Conservation (phyloP, 1,140 invertebrate species). For the Telenomus remus region DNA sequence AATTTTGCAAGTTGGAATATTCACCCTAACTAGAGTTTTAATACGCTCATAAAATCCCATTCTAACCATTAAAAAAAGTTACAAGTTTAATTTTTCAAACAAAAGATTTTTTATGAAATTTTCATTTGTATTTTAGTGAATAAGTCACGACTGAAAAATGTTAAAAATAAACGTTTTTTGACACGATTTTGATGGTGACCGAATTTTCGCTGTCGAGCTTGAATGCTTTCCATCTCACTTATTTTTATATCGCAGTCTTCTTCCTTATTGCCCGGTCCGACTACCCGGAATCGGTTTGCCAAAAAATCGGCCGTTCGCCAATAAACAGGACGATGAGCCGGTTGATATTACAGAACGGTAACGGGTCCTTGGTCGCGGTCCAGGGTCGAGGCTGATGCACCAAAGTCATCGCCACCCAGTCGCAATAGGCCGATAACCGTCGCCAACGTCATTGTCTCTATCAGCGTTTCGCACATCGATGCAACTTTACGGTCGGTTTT, state of each 20-base stretch:
- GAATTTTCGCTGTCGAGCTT: conserved; percentile 9
- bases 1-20: too few species aligned
- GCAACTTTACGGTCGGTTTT: conserved; percentile 16
- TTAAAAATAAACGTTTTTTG: too few species aligned
- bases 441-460: conserved; percentile 41
- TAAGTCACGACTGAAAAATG: too few species aligned
- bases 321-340: conserved; percentile 56
- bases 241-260: conserved; percentile 35
- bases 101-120: too few species aligned
- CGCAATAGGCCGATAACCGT: conserved; percentile 35
- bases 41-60: too few species aligned
- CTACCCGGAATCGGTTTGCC: conserved; percentile 23
- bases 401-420: conserved; percentile 28
- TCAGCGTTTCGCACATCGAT: conserved; percentile 22
- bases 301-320: conserved; percentile 44
- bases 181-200: conserved; percentile 1
- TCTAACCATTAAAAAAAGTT: too few species aligned
- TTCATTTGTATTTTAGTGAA: too few species aligned
- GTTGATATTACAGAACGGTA: conserved; percentile 45
- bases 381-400: neutral
- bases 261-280: conserved; percentile 45
- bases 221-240: conserved; percentile 33
- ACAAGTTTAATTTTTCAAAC: too few species aligned
- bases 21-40: too few species aligned
- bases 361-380: conserved; percentile 36